Conservation (phyloP, 2,888 invertebrate species). For the Ischnus inquisitorius region DNA sequence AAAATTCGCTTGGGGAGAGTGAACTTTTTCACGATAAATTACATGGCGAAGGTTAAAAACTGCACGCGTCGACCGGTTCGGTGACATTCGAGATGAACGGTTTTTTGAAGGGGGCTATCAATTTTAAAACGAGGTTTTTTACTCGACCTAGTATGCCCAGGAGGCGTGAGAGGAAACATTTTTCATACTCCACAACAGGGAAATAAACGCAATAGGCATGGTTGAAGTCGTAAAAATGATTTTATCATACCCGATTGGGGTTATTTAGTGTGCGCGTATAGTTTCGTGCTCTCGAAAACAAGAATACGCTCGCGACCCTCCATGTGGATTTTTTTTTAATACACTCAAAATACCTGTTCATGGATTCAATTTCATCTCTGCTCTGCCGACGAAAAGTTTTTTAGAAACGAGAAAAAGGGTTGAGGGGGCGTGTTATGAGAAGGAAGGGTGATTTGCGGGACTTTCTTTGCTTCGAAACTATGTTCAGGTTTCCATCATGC, state of each 20-base stretch:
- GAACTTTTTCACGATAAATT: background rate
- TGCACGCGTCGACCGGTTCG: background rate
- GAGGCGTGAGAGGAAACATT: background rate
- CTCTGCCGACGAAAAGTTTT: background rate
- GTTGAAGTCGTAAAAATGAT: background rate
- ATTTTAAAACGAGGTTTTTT: background rate
- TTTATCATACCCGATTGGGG: background rate
- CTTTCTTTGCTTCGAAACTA: background rate
- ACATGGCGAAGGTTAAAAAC: background rate
- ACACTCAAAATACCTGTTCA: background rate
- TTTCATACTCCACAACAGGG: background rate
- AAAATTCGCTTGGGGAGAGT: slow-evolving; percentile 3
- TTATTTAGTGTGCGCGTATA: background rate
- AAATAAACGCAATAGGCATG: background rate
- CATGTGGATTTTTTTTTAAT: background rate
- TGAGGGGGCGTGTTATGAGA: too few relatives aligned
- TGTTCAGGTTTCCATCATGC: background rate
- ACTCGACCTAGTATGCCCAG: background rate
- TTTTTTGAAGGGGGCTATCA: background rate
- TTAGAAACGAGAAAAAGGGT: background rate
- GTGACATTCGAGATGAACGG: background rate
- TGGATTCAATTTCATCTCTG: background rate
- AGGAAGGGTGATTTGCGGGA: background rate
- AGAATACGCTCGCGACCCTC: background rate
- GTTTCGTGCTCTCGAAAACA: background rate